A percentile compares a stretch with the other conserved stretches of the same genome.
phyloP scores from a whole-genome alignment of 2,797 vertebrate genomes.

The Australoheros facetus region DNA sequence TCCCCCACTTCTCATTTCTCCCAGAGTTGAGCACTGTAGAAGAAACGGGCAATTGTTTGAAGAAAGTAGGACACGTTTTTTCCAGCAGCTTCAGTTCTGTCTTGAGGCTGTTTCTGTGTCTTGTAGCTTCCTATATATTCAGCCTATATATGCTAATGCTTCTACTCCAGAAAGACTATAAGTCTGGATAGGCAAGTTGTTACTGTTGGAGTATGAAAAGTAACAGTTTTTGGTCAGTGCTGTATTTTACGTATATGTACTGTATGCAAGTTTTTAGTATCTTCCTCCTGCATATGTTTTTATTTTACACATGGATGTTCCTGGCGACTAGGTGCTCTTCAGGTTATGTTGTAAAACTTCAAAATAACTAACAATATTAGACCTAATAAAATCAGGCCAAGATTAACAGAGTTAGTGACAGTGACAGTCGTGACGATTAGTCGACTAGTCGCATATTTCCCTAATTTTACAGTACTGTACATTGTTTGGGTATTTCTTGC shows the following conservation, averaged over 20 bases:
- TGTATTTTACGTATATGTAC: neutral
- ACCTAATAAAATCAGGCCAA: too few species aligned
- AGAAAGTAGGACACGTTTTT: constrained; percentile 68
- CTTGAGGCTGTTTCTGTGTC: constrained; percentile 47
- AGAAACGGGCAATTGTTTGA: constrained; percentile 45
- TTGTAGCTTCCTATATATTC: constrained; percentile 39
- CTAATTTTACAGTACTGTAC: neutral
- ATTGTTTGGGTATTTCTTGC: neutral
- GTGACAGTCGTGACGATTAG: too few species aligned
- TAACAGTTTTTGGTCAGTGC: neutral
- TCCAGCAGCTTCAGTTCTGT: constrained; percentile 47
- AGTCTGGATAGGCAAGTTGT: neutral
- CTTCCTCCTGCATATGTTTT: neutral
- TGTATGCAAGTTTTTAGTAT: neutral
- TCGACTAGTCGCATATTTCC: too few species aligned
- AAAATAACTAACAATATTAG: too few species aligned
- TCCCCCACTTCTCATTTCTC: constrained; percentile 28
- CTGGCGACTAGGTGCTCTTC: too few species aligned
- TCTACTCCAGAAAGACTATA: neutral
- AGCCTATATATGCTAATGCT: constrained; percentile 16
- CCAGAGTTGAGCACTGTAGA: constrained; percentile 16
- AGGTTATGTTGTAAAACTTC: too few species aligned
- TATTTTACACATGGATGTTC: neutral
- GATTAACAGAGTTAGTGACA: too few species aligned
- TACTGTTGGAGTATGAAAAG: neutral